phyloP scores from a whole-genome alignment of 92 coral and sea anemone species.

The Chrysogorgia sp. region DNA sequence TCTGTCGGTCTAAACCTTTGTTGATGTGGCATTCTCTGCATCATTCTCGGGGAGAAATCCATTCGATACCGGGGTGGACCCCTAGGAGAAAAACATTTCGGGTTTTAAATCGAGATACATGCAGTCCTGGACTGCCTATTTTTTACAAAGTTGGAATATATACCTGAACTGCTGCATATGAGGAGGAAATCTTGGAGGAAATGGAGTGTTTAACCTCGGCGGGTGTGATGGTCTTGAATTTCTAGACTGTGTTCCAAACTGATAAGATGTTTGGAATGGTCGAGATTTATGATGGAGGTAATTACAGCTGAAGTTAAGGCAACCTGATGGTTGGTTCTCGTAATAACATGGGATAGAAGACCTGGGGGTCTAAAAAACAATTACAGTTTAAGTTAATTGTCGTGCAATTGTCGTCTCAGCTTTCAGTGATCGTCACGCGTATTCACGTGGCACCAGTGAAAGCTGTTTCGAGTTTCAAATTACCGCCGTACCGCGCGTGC shows the following conservation, averaged over 20 bases:
- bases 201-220: not conserved
- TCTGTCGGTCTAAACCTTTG: not conserved
- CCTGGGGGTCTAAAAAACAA: conserved; percentile 62
- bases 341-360: conserved; percentile 74
- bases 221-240: conserved; percentile 7
- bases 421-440: too few species aligned
- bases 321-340: conserved; percentile 77
- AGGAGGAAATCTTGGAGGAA: not conserved
- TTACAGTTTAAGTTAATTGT: not conserved
- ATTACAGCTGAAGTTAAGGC: conserved; percentile 75
- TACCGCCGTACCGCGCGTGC: too few species aligned
- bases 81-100: not conserved
- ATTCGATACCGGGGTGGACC: not conserved
- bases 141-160: too few species aligned
- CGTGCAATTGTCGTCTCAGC: too few species aligned
- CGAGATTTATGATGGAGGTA: conserved; percentile 76
- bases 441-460: too few species aligned
- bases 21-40: not conserved
- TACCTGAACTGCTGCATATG: not conserved
- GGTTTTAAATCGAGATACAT: too few species aligned
- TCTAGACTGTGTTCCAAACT: not conserved
- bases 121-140: too few species aligned
- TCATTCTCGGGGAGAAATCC: not conserved
- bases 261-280: conserved; percentile 19
- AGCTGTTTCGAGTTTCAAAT: too few species aligned